phyloP scores from a whole-genome alignment of 2,888 invertebrate genomes.

The Volucella zonaria region DNA sequence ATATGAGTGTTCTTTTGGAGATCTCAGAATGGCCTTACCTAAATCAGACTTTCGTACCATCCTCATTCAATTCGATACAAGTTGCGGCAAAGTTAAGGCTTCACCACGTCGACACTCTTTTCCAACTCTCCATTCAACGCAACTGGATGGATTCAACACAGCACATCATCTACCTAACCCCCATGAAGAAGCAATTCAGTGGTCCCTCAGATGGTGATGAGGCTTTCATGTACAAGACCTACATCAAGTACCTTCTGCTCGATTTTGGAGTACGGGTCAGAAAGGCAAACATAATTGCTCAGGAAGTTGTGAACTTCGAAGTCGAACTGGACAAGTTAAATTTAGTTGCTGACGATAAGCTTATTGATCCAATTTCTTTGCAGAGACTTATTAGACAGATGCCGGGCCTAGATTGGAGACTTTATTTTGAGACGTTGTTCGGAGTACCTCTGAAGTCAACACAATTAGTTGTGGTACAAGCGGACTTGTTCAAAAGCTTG shows the following conservation, averaged over 20 bases:
- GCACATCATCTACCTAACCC: conserved; percentile 77
- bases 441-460: conserved; percentile 62
- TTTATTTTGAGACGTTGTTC: conserved; percentile 77
- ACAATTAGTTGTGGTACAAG: conserved; percentile 78
- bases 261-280: conserved; percentile 78
- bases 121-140: conserved; percentile 77
- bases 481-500: conserved; percentile 75
- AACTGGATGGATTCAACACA: conserved; percentile 80
- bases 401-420: conserved; percentile 74
- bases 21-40: conserved; percentile 77
- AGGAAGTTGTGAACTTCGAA: conserved; percentile 78
- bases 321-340: conserved; percentile 74
- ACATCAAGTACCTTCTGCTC: conserved; percentile 78
- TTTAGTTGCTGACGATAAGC: conserved; percentile 69
- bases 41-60: conserved; percentile 68
- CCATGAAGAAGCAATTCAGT: conserved; percentile 58
- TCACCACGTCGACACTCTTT: conserved; percentile 78
- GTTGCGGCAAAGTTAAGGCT: conserved; percentile 78
- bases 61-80: conserved; percentile 76
- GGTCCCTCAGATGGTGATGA: conserved; percentile 73
- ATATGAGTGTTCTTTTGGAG: conserved; percentile 21
- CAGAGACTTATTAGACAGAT: conserved; percentile 73
- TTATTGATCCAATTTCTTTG: conserved; percentile 77
- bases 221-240: conserved; percentile 78
- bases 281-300: conserved; percentile 76